phyloP scores from a whole-genome alignment of 2,113 vertebrate species.

The Hippocampus abdominalis region DNA sequence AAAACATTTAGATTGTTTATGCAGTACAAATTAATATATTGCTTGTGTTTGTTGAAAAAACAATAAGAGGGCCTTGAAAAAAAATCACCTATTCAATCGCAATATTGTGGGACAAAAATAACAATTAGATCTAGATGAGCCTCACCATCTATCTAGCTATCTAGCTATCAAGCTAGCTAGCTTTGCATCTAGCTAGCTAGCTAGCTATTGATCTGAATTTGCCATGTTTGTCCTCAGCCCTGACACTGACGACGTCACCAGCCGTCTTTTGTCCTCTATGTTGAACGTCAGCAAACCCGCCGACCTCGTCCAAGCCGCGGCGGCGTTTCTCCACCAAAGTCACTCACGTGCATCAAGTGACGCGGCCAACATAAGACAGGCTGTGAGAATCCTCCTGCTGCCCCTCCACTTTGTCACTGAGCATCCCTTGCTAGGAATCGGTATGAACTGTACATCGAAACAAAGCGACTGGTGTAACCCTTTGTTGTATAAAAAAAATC shows the following conservation, averaged over 20 bases:
- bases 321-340: slow-evolving; percentile 39
- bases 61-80: too few species aligned
- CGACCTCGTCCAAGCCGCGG: slow-evolving; percentile 50
- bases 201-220: background rate
- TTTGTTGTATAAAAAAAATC: background rate
- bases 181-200: too few species aligned
- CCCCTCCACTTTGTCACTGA: slow-evolving; percentile 53
- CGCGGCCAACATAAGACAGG: slow-evolving; percentile 21
- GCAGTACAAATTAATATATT: too few species aligned
- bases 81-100: too few species aligned
- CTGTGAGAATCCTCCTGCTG: slow-evolving; percentile 48
- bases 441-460: background rate
- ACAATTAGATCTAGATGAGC: too few species aligned
- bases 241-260: background rate
- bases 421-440: slow-evolving; percentile 17
- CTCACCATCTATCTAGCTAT: background rate
- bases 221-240: slow-evolving; percentile 13
- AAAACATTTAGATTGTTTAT: too few species aligned
- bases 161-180: background rate
- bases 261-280: slow-evolving; percentile 47
- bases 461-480: background rate
- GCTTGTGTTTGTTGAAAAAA: too few species aligned
- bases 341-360: slow-evolving; percentile 32
- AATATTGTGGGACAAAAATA: too few species aligned
- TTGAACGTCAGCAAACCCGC: slow-evolving; percentile 34